Evolutionary conservation across 2,797 vertebrate species (phyloP), one percentile per base, ranked within the genome.

Genomic region (Rousettus madagascariensis): DNA sequence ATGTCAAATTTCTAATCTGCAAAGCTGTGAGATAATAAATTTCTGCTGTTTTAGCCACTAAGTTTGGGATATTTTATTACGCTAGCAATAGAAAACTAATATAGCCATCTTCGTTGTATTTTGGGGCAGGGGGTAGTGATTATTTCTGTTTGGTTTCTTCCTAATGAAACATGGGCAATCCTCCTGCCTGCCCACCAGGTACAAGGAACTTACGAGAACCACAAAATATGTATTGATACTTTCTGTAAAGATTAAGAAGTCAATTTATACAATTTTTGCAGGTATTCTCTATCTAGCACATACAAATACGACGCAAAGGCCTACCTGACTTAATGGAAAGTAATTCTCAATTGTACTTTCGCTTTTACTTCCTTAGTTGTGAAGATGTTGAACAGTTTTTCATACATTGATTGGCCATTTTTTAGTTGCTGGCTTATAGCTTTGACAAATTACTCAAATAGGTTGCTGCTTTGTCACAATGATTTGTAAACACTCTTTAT

Each of bases 391-490:
- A 93, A 87, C 77, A 85, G 63, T 38, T 86, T 93, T 86, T 86
- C 66, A 82, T 55, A 43, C 86, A 68, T 82, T 75, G 74, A 93
- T 69, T 83, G 51, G 53, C 43, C 53, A 93, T 28, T 36, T 86
- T 51, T 88, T 46, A 79, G 74, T 68, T 53, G 55, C 53, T 55
- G 77, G 51, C 59, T 93, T 86, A 82, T 12, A 68, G 33, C 41
- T 93, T 93, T 90, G 46, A 89, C 28, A 41, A 69, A 86, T 75
- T 86, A 93, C 90, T 90, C 87, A 93, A 90, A 82, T 90, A 26
- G 24, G 33, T 8, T 75, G 59, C 86, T 90, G 24, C 24, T 43
- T 65, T 86, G 9, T 79, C 15, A 41, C 30, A 75, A 74, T 90
- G 43, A 86, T 43, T 74, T 63, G 17, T 75, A 71, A 71, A 43